phyloP scores from a whole-genome alignment of 2,888 invertebrate genomes.

The Temnothorax unifasciatus region DNA sequence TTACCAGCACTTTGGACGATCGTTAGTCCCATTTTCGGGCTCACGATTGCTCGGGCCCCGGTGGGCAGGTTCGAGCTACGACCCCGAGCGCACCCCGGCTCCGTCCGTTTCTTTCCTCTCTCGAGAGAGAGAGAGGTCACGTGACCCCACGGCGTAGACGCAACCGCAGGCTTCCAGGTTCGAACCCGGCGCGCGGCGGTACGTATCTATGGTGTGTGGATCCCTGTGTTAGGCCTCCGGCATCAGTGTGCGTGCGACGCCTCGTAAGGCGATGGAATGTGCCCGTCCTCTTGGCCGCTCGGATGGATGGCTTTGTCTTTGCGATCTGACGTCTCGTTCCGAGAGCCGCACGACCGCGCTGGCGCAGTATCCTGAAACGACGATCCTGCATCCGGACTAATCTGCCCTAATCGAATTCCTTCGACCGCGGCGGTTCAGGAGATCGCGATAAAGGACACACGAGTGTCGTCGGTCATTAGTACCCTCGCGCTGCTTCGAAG shows the following conservation, averaged over 20 bases:
- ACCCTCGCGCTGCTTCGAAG: conserved; percentile 28
- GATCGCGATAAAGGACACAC: conserved; percentile 55
- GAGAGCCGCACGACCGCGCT: conserved; percentile 46
- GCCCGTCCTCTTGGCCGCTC: conserved; percentile 73
- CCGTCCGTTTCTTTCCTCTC: conserved; percentile 67
- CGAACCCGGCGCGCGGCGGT: conserved; percentile 58
- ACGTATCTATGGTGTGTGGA: conserved; percentile 47
- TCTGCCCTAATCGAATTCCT: conserved; percentile 73
- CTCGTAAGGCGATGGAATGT: conserved; percentile 83
- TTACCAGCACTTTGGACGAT: conserved; percentile 52
- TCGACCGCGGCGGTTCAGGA: neutral
- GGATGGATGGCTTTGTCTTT: conserved; percentile 83
- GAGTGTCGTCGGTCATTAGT: conserved; percentile 46
- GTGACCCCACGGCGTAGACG: conserved; percentile 77
- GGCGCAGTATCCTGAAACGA: conserved; percentile 55
- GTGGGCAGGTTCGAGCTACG: conserved; percentile 60
- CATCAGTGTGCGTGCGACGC: conserved; percentile 70
- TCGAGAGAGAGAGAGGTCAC: conserved; percentile 74
- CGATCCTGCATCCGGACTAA: conserved; percentile 59
- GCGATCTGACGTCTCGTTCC: conserved; percentile 80
- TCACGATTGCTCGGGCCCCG: conserved; percentile 61
- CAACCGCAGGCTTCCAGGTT: conserved; percentile 75
- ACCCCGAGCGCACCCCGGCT: conserved; percentile 47
- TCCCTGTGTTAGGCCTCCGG: conserved; percentile 47
- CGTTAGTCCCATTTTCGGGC: conserved; percentile 61